Conservation (phyloP, 2,797 vertebrate species). For the Margarornis squamiger region DNA sequence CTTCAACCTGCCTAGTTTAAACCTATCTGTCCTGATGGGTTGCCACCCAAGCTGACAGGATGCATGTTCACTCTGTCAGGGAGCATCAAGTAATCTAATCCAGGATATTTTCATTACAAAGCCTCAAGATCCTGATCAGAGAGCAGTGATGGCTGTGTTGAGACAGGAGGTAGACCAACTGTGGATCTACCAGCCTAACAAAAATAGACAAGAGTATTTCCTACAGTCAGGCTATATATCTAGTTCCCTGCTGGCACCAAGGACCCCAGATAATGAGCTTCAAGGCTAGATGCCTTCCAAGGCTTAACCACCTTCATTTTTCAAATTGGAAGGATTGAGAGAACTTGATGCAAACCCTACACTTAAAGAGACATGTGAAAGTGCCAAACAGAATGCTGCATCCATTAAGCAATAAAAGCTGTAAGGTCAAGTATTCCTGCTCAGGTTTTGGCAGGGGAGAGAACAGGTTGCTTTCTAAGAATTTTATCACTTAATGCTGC, state of each 20-base stretch:
- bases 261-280: neutral
- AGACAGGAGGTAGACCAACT: conserved; percentile 31
- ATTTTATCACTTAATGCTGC: neutral
- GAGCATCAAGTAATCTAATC: conserved; percentile 6
- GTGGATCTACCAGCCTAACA: neutral
- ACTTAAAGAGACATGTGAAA: neutral
- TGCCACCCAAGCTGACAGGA: conserved; percentile 14
- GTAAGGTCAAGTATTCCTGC: neutral
- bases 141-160: neutral
- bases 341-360: neutral
- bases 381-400: neutral
- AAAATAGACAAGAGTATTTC: conserved; percentile 12
- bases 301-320: neutral
- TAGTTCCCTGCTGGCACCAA: neutral
- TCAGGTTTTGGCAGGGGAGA: neutral
- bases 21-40: neutral
- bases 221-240: neutral
- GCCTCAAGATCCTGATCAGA: conserved; percentile 28
- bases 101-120: conserved; percentile 48
- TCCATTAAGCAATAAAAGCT: neutral
- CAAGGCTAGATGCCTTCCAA: neutral
- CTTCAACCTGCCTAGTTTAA: conserved; percentile 7
- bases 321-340: neutral
- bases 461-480: conserved; percentile 24
- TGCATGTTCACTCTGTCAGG: neutral